Evolutionary conservation across 2,113 vertebrate species (phyloP).

Genomic region (Condylura cristata): DNA sequence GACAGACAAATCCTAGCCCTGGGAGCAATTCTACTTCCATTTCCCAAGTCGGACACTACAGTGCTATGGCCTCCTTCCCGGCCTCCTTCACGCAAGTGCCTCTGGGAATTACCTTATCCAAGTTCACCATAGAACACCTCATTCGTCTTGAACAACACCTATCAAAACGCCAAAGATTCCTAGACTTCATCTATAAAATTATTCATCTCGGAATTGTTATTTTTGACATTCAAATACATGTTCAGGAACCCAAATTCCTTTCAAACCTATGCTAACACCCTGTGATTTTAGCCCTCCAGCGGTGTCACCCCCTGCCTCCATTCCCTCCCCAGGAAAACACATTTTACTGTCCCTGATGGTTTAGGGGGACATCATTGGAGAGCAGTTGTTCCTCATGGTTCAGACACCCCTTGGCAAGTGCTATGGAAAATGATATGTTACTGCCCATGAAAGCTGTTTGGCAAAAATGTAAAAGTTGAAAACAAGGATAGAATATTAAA

Average conservation of each 20-base stretch:
- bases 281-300: neutral
- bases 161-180: constrained; percentile 9
- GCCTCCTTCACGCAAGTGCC: neutral
- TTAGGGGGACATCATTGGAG: fast-evolving
- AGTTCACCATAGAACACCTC: constrained; percentile 39
- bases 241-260: constrained; percentile 25
- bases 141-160: constrained; percentile 56
- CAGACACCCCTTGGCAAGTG: neutral
- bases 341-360: neutral
- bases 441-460: neutral
- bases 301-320: neutral
- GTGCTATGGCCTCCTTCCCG: neutral
- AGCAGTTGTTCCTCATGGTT: neutral
- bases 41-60: constrained; percentile 43
- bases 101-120: constrained; percentile 25
- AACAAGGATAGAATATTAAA: neutral
- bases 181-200: constrained; percentile 43
- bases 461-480: neutral
- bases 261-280: neutral
- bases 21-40: constrained; percentile 29
- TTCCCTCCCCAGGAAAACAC: neutral
- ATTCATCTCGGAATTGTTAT: constrained; percentile 32
- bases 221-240: constrained; percentile 42
- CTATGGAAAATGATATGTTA: neutral
- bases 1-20: constrained; percentile 46